phyloP scores from a whole-genome alignment of 2,888 invertebrate species.

The Rutpela maculata region DNA sequence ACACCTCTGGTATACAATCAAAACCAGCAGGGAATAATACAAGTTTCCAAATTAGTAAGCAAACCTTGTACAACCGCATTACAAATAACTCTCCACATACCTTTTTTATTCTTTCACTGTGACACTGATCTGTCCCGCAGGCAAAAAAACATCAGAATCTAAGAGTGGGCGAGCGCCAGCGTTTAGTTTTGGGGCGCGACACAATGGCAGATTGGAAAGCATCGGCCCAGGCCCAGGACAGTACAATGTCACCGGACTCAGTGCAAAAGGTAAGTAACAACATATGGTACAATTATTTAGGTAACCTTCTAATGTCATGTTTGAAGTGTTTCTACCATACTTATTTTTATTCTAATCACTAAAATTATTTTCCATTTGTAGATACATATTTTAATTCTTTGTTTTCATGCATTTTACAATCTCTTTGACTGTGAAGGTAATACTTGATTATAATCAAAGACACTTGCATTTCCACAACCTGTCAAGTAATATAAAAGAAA shows the following conservation, averaged over 20 bases:
- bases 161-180: conserved; percentile 87
- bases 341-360: too few relatives aligned
- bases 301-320: conserved; percentile 4
- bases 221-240: conserved; percentile 93
- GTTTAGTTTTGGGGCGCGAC: conserved; percentile 85
- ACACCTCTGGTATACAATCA: neutral
- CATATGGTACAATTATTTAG: conserved; percentile 8
- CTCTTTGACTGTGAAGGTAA: too few relatives aligned
- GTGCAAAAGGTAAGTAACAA: conserved; percentile 82
- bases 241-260: conserved; percentile 90
- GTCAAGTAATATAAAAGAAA: too few relatives aligned
- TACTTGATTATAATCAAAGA: too few relatives aligned
- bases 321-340: neutral
- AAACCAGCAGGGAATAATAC: conserved; percentile 15
- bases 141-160: conserved; percentile 86
- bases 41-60: conserved; percentile 34
- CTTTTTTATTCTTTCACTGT: neutral
- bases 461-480: too few relatives aligned
- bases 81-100: conserved; percentile 5
- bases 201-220: conserved; percentile 77
- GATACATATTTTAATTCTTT: too few relatives aligned
- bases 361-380: too few relatives aligned
- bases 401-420: too few relatives aligned
- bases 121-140: conserved; percentile 72
- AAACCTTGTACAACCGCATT: conserved; percentile 13